Percentiles rank a stretch among this genome's conserved stretches.
Evolutionary conservation across 2,888 invertebrate genomes (phyloP).

Genomic region (Eubasilissa splendida): DNA sequence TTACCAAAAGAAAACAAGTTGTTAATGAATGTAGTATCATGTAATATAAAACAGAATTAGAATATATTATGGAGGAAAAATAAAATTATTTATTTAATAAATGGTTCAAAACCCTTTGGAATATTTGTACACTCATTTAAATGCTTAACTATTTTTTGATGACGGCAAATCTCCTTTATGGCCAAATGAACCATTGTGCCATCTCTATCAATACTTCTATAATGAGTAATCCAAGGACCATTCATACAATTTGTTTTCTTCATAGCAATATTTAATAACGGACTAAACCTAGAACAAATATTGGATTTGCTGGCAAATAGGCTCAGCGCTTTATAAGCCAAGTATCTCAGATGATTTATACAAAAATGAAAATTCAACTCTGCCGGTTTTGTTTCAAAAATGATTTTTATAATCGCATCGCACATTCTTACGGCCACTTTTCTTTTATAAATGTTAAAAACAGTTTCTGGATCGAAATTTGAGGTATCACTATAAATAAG

Average conservation of each 20-base stretch:
- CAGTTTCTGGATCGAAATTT: slow-evolving; percentile 65
- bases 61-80: slow-evolving; percentile 6
- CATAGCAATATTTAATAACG: slow-evolving; percentile 64
- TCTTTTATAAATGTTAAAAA: slow-evolving; percentile 66
- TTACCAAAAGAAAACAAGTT: too few relatives aligned
- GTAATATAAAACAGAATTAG: neutral
- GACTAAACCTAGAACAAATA: slow-evolving; percentile 65
- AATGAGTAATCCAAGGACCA: slow-evolving; percentile 68
- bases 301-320: slow-evolving; percentile 66
- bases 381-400: slow-evolving; percentile 63
- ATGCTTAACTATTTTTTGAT: slow-evolving; percentile 63
- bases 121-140: slow-evolving; percentile 42
- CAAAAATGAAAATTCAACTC: slow-evolving; percentile 66
- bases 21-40: too few relatives aligned
- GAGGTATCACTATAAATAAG: slow-evolving; percentile 63
- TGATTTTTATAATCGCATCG: slow-evolving; percentile 65
- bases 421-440: slow-evolving; percentile 68
- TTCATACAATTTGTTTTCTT: slow-evolving; percentile 68
- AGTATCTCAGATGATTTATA: slow-evolving; percentile 68
- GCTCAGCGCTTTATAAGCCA: slow-evolving; percentile 67
- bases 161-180: slow-evolving; percentile 64
- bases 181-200: slow-evolving; percentile 63
- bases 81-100: slow-evolving; percentile 35
- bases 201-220: slow-evolving; percentile 63
- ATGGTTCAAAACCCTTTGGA: slow-evolving; percentile 54